Percentiles rank a stretch among this genome's conserved stretches.
Conservation (phyloP, 2,888 invertebrate species). For the Torymus aiolomorphi region DNA sequence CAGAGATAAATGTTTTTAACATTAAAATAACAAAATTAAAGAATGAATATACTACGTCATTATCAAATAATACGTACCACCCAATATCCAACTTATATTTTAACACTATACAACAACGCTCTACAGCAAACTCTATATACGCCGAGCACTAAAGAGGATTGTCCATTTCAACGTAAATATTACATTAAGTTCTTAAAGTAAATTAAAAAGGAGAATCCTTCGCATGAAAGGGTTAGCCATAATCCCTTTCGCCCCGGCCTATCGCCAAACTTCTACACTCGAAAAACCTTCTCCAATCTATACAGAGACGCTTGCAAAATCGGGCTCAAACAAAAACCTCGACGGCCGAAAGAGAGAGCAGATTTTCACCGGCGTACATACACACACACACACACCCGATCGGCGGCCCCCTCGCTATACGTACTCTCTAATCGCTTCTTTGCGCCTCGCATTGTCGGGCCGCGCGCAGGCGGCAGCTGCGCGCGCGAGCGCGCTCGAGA, state of each 20-base stretch:
- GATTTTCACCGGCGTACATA: constrained; percentile 35
- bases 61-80: too few species aligned
- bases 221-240: too few species aligned
- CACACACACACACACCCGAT: constrained; percentile 17
- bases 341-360: constrained; percentile 17
- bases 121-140: too few species aligned
- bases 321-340: constrained; percentile 17
- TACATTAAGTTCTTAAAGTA: too few species aligned
- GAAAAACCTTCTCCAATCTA: not conserved
- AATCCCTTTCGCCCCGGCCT: too few species aligned
- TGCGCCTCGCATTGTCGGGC: constrained; percentile 69
- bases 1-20: too few species aligned
- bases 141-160: not conserved
- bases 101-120: too few species aligned
- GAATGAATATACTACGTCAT: too few species aligned
- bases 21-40: too few species aligned
- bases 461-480: constrained; percentile 68
- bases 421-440: constrained; percentile 64
- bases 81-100: too few species aligned
- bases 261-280: too few species aligned
- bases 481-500: constrained; percentile 61
- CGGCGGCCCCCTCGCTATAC: constrained; percentile 65
- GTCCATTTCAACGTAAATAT: not conserved
- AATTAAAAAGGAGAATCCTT: too few species aligned
- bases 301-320: constrained; percentile 10